A percentile compares a stretch with the other conserved stretches of the same genome.
Evolutionary conservation across 2,797 vertebrate species (phyloP).

Genomic region (Pangasius macronema): DNA sequence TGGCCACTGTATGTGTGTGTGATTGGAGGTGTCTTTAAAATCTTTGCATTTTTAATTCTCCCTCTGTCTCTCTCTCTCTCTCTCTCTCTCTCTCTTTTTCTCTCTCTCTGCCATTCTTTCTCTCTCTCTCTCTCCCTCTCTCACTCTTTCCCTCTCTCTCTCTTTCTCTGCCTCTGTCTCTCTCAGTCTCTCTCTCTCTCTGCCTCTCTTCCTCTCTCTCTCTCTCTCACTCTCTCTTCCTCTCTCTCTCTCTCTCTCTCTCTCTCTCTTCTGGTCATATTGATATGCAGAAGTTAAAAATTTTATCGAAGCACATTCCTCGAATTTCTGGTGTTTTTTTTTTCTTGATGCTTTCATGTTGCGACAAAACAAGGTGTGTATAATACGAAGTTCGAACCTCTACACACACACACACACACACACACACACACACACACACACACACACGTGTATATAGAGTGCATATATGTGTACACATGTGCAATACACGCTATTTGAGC

Average conservation of each 20-base stretch:
- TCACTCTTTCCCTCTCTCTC: conserved; percentile 48
- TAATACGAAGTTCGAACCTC: conserved; percentile 56
- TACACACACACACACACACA: conserved; percentile 59
- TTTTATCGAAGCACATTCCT: conserved; percentile 80
- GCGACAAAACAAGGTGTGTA: conserved; percentile 67
- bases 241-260: conserved; percentile 44
- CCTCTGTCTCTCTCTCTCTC: conserved; percentile 51
- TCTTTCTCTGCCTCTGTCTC: conserved; percentile 29
- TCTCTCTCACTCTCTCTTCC: conserved; percentile 34
- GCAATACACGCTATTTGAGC: conserved; percentile 80
- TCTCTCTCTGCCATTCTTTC: conserved; percentile 39
- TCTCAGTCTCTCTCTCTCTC: conserved; percentile 50
- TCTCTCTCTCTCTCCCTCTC: conserved; percentile 45
- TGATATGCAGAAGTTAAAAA: conserved; percentile 63
- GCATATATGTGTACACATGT: conserved; percentile 79
- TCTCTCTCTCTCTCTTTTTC: conserved; percentile 34
- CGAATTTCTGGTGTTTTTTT: conserved; percentile 64
- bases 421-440: conserved; percentile 20
- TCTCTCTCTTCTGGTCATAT: conserved; percentile 61
- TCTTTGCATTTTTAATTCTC: conserved; percentile 59
- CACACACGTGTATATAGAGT: conserved; percentile 78
- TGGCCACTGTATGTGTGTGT: conserved; percentile 58
- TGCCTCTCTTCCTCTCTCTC: conserved; percentile 37
- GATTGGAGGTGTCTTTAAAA: conserved; percentile 61
- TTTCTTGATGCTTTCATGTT: conserved; percentile 67